Conservation (phyloP, 2,888 invertebrate genomes). For the Volucella inanis region DNA sequence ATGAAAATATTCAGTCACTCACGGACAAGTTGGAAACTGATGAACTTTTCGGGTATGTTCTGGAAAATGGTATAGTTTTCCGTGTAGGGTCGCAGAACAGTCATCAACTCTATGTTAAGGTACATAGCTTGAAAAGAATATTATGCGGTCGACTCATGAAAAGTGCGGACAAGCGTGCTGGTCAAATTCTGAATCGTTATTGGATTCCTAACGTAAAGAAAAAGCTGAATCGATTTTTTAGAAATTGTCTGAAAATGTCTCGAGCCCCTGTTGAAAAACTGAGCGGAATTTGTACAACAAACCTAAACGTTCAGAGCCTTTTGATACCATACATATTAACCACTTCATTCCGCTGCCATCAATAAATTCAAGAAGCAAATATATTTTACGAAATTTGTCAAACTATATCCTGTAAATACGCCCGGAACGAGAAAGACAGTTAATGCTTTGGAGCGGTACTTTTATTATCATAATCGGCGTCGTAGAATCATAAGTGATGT, state of each 20-base stretch:
- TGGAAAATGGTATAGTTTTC: no score
- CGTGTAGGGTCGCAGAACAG: no score
- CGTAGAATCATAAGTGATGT: slow-evolving; percentile 21
- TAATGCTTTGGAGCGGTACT: background rate
- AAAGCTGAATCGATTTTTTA: no score
- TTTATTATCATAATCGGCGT: slow-evolving; percentile 18
- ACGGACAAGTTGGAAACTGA: background rate
- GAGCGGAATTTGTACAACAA: background rate
- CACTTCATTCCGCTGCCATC: background rate
- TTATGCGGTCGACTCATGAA: no score
- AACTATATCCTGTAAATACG: background rate
- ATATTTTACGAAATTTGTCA: background rate
- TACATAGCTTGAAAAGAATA: no score
- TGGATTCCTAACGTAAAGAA: background rate
- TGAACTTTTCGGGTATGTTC: background rate
- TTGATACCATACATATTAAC: background rate
- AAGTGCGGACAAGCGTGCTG: background rate
- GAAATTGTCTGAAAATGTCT: background rate
- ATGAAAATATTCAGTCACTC: background rate
- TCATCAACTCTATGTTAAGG: background rate
- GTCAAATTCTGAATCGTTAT: background rate
- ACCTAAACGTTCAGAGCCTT: background rate
- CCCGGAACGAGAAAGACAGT: background rate
- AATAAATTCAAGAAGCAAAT: background rate
- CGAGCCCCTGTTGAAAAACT: background rate